Evolutionary conservation across 2,113 vertebrate species (phyloP), one percentile per base, ranked within the genome.

Genomic region (Oophaga pumilio): DNA sequence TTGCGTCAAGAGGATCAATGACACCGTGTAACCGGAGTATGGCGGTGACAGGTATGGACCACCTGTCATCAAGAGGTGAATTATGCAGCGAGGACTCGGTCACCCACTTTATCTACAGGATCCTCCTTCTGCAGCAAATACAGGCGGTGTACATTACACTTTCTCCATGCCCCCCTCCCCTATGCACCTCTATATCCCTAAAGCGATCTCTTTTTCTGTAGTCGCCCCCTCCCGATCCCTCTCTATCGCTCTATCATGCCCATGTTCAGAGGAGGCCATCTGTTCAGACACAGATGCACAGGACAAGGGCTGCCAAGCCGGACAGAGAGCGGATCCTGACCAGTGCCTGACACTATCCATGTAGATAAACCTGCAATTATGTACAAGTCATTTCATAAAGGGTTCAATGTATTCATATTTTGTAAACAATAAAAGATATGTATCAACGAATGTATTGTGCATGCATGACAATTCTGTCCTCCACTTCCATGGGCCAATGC

Each of bases 221-320:
- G 80, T 74, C 57, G 52, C 77, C 66, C 62, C 68, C 79, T 82
- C 86, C 79, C 49, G 11, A 85, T 59, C 64, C 60, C 66, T 26
- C 64, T 81, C 53, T 60, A 82, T 74, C 57, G 88, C 85, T 87
- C 85, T 87, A 90, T 91, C 0, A 14, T 89, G 90, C 68, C 78
- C 87, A 50, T 15, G 83, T 79, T 91, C 92, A 71, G 50, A 89
- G 7, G 0, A 76, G 82, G 79, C 93, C 93, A 92, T 71, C 94
- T 94, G 93, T 88, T 93, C 90, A 88, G 49, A 0, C 11, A 68
- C 92, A 93, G 91, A 90, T 59, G 68, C 90, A 89, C 43, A 85
- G 82, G 0, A 6, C 49, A 86, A 88, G 91, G 80, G 43, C 89
- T 91, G 93, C 77, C 91, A 91, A 50, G 83, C 50, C 56, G 84